phyloP scores from a whole-genome alignment of 2,797 vertebrate genomes.

The Anguilla megastoma region DNA sequence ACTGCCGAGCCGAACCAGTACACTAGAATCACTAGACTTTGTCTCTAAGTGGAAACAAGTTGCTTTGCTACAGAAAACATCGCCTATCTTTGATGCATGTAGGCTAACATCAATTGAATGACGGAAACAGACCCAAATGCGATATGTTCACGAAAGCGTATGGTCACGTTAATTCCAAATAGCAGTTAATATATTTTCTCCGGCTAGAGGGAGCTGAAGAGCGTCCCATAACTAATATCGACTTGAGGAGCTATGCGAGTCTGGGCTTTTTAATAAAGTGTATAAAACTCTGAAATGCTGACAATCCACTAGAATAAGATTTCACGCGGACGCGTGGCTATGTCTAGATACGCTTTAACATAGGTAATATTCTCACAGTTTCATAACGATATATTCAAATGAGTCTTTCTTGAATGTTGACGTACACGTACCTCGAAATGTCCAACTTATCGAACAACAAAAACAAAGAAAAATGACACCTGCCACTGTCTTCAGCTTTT shows the following conservation, averaged over 20 bases:
- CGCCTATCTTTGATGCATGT: not conserved
- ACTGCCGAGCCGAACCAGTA: too few species aligned
- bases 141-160: not conserved
- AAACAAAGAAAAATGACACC: not conserved
- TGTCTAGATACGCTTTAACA: too few species aligned
- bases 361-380: too few species aligned
- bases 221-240: not conserved
- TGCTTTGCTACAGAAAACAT: too few species aligned
- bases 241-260: not conserved
- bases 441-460: too few species aligned
- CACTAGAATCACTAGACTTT: too few species aligned
- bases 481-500: not conserved
- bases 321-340: too few species aligned
- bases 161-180: not conserved
- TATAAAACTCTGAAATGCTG: not conserved
- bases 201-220: slow-evolving; percentile 57
- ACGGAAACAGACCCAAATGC: not conserved
- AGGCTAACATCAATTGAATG: not conserved
- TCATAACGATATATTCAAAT: too few species aligned
- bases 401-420: too few species aligned
- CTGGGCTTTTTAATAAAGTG: not conserved
- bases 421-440: too few species aligned
- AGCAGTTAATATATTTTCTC: slow-evolving; percentile 17
- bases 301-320: not conserved
- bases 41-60: too few species aligned